Conservation (phyloP, 2,888 invertebrate species). For the Meliscaeva auricollis region DNA sequence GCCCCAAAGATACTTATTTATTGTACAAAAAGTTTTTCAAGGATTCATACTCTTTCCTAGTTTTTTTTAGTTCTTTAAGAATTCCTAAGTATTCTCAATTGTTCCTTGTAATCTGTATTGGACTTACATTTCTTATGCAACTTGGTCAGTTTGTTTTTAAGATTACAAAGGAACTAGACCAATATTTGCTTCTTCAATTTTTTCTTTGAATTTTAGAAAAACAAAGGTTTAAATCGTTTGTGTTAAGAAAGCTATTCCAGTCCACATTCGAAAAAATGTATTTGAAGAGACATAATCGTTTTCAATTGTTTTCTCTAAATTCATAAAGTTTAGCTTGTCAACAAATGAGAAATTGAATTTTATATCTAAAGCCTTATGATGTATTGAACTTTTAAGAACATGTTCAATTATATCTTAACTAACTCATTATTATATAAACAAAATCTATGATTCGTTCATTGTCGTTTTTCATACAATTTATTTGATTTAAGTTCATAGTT, state of each 20-base stretch:
- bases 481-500: conserved; percentile 1
- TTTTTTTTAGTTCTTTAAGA: too few relatives aligned
- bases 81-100: background rate
- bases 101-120: background rate
- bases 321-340: background rate
- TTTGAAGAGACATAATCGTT: background rate
- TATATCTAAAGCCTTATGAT: background rate
- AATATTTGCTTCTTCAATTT: conserved; percentile 5
- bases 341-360: background rate
- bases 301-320: background rate
- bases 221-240: background rate
- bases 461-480: background rate
- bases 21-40: background rate
- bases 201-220: background rate
- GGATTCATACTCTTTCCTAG: background rate
- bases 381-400: conserved; percentile 5
- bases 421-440: background rate
- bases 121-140: background rate
- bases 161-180: conserved; percentile 1
- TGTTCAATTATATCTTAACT: conserved; percentile 3
- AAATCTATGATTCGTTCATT: background rate
- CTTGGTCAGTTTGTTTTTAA: background rate
- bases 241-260: background rate
- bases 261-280: background rate
- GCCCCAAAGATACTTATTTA: background rate